Evolutionary conservation across 2,113 vertebrate species (phyloP).

Genomic region (Mustela nigripes): DNA sequence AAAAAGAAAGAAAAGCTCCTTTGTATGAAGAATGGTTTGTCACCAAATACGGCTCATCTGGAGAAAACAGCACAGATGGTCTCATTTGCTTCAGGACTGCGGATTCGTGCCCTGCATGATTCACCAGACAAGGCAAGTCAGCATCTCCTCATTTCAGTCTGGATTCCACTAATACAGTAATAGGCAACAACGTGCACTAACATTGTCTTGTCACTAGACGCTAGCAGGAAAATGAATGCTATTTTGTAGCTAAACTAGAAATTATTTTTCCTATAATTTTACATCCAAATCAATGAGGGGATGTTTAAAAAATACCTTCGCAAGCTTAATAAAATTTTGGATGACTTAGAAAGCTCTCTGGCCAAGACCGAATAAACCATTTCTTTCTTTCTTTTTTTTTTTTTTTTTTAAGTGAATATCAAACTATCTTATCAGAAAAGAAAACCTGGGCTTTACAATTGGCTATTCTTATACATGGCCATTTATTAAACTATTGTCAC

Average conservation of each 20-base stretch:
- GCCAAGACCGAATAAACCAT: slow-evolving; percentile 1
- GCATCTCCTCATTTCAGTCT: slow-evolving; percentile 76
- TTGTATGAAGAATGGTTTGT: slow-evolving; percentile 42
- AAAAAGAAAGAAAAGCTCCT: slow-evolving; percentile 5
- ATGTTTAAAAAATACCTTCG: slow-evolving; percentile 51
- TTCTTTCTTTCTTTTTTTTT: neutral
- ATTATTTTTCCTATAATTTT: slow-evolving; percentile 60
- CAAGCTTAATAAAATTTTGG: neutral
- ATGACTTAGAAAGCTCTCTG: slow-evolving; percentile 19
- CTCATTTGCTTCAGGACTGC: slow-evolving; percentile 44
- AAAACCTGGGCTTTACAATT: neutral
- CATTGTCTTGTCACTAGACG: slow-evolving; percentile 46
- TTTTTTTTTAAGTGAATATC: neutral
- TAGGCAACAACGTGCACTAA: slow-evolving; percentile 26
- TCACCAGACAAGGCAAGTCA: slow-evolving; percentile 79
- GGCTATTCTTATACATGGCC: neutral
- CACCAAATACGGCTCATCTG: slow-evolving; percentile 54
- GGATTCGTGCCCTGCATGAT: slow-evolving; percentile 57
- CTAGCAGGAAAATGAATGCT: slow-evolving; percentile 13
- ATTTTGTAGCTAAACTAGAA: slow-evolving; percentile 53
- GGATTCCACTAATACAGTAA: slow-evolving; percentile 57
- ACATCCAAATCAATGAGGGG: slow-evolving; percentile 21
- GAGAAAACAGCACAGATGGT: slow-evolving; percentile 78
- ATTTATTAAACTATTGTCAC: slow-evolving; percentile 30
- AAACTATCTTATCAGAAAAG: slow-evolving; percentile 25